Conservation (phyloP, 2,797 vertebrate species). For the Miichthys miiuy region DNA sequence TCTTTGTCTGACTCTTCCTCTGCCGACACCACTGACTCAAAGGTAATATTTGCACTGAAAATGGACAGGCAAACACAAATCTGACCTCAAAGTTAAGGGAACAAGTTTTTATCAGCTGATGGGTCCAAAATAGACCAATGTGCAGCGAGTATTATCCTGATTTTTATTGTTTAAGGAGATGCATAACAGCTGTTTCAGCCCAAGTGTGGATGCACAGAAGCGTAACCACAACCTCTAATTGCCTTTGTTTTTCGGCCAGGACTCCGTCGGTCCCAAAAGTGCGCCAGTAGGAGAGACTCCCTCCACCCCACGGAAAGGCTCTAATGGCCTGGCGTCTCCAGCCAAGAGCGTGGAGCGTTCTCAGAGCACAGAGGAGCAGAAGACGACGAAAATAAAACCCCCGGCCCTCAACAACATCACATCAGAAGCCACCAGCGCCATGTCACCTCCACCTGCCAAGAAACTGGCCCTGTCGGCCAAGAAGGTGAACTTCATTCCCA, state of each 20-base stretch:
- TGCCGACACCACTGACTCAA: conserved; percentile 84
- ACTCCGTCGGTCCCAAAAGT: conserved; percentile 79
- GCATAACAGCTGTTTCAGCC: not conserved
- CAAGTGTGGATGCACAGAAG: not conserved
- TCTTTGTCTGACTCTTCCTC: conserved; percentile 86
- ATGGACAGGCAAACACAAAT: not conserved
- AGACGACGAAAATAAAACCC: conserved; percentile 83
- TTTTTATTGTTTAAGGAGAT: not conserved
- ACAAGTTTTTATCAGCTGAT: not conserved
- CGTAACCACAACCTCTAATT: not conserved
- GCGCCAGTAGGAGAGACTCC: conserved; percentile 80
- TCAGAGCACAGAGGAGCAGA: conserved; percentile 75
- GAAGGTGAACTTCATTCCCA: conserved; percentile 86
- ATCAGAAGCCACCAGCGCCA: conserved; percentile 84
- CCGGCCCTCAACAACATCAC: conserved; percentile 77
- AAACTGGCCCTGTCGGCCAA: conserved; percentile 91
- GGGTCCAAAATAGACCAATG: not conserved
- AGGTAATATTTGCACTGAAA: conserved; percentile 68
- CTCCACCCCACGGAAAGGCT: conserved; percentile 76
- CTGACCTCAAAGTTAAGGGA: not conserved
- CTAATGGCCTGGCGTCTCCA: conserved; percentile 78
- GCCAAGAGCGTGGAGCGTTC: conserved; percentile 78
- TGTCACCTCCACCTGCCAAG: conserved; percentile 91
- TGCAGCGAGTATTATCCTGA: too few species aligned
- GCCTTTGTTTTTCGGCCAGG: conserved; percentile 51